Evolutionary conservation across 1,140 invertebrate genomes (phyloP), one percentile per base, ranked within the genome.

Genomic region (Aethina tumida): DNA sequence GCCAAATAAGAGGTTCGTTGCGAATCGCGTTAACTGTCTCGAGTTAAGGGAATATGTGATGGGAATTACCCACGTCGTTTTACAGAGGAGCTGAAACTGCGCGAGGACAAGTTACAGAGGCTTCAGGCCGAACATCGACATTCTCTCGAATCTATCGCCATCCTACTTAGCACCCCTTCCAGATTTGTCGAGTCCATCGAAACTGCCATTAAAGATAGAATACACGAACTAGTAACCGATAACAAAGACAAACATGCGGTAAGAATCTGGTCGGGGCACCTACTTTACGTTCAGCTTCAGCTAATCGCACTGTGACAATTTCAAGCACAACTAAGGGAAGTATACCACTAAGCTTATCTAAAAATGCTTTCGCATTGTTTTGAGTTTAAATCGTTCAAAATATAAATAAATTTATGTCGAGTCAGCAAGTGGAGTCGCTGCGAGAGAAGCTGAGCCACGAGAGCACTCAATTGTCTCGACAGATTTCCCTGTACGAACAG

Each of bases 201-300:
- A 55, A 73, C 68, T 14, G 65, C 78, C 8, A 82, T 87, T 31
- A 83, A 84, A 56, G 81, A 86, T 28, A 68, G 81, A 41, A 73
- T 86, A 31, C 63, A 81, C 13, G 81, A 87, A 58, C 68, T 84
- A 10, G 55, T 84, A 2, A 72, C 67, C 37, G 82, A 86, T 22
- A 79, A 79, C 50, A 83, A 85, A 53, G 78, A 84, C 41, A 78
- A 79, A 64, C 62, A 69, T 49, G 65, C 75, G 55, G 84, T 86
- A 70, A 60, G 65, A 60, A 9, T 7, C 18, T 2, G 0, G 13
- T 13, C 17, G 20, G 5, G 14, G 19, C 9, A 26, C 17, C 21
- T 14, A 14, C 4, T 30, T 14, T 30, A 16, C 4, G n/a, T n/a
- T n/a, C n/a, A n/a, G n/a, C n/a, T n/a, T n/a, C n/a, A n/a, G n/a